Base-by-base conservation (phyloP, 2,888 invertebrate genomes). In the Eulithis testata region DNA sequence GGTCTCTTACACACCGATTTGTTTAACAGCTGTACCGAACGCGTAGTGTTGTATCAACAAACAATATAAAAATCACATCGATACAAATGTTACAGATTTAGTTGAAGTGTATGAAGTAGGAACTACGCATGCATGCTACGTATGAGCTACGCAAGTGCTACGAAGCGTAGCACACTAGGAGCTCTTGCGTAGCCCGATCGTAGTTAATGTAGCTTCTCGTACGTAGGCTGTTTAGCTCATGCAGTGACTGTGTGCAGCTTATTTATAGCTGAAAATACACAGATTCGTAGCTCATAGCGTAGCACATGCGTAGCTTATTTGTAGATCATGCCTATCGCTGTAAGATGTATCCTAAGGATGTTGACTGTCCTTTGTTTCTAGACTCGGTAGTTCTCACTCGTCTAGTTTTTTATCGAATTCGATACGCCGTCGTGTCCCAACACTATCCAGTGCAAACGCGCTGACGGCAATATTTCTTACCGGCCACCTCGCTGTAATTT, bases 1-100 rank as follows among this genome's bases (percentile, higher is more conserved):
- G 85, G 85, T 84, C 90, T 87, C 85, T 89, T 87, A 86, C 88
- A 82, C 88, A 81, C 79, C 88, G 88, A 91, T 92, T 91, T 91
- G 90, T 91, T 90, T 86, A 90, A 84, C 85, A 83, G 83, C 82
- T 85, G 86, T 83, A 37, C 14, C 5, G n/a, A 36, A 84, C 47
- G 37, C 53, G 50, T 49, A 53, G 54, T 49, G 59, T 0, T 31
- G 56, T 9, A 27, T 55, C 54, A 45, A 54, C 21, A n/a, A 40
- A 31, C 45, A 14, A 37, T 60, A 12, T 8, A 51, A 51, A 40
- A 40, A 5, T 0, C 40, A 11, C 61, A 64, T 69, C 65, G 66
- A 67, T 67, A 56, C 3, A 37, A 36, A 37, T 37, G 8, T 3
- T 37, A 37, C 37, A 7, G 37, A 37, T 37, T 21, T 21, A 21